A percentile compares a stretch with the other conserved stretches of the same genome.
Conservation (phyloP, 1,140 invertebrate species). For the Papilio xuthus region DNA sequence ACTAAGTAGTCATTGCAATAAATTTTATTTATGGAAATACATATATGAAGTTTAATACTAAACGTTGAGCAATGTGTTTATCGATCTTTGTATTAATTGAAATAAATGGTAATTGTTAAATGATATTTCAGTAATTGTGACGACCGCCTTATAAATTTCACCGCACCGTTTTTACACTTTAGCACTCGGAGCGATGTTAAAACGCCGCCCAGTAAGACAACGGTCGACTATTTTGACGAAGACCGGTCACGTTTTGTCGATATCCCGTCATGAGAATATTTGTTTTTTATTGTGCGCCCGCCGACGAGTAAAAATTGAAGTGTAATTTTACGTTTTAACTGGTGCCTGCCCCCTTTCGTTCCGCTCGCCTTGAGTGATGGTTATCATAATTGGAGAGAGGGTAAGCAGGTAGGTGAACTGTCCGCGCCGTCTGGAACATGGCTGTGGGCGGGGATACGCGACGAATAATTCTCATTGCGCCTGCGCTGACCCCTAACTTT, state of each 20-base stretch:
- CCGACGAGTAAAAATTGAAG: constrained; percentile 77
- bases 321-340: constrained; percentile 80
- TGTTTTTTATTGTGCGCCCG: constrained; percentile 79
- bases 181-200: constrained; percentile 72
- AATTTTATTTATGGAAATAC: background rate
- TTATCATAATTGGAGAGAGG: constrained; percentile 79
- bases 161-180: constrained; percentile 77
- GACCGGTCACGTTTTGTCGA: constrained; percentile 80
- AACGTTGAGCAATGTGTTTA: background rate
- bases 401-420: constrained; percentile 73
- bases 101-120: constrained; percentile 66
- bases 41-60: background rate
- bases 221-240: constrained; percentile 78
- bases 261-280: constrained; percentile 79
- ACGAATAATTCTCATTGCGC: constrained; percentile 50
- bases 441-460: constrained; percentile 57
- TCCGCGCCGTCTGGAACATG: constrained; percentile 57
- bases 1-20: constrained; percentile 32
- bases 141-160: constrained; percentile 76
- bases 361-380: constrained; percentile 79
- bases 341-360: constrained; percentile 80
- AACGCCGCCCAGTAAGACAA: constrained; percentile 77
- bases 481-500: constrained; percentile 28
- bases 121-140: constrained; percentile 80
- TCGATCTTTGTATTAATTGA: constrained; percentile 45